phyloP scores from a whole-genome alignment of 2,888 invertebrate species.

The Hecatera dysodea region DNA sequence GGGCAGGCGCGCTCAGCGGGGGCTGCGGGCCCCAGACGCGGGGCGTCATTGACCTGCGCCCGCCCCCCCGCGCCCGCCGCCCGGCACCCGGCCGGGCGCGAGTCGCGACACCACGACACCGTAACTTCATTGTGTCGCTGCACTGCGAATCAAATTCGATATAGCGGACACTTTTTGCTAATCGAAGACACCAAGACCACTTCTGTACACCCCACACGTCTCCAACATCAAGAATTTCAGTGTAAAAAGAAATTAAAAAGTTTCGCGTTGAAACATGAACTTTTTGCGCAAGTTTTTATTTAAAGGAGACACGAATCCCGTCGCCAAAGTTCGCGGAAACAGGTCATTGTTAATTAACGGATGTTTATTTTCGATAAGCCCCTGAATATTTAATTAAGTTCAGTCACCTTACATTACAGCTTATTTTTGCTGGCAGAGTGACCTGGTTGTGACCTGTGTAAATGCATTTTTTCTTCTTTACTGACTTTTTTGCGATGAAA shows the following conservation, averaged over 20 bases:
- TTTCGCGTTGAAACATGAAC: slow-evolving; percentile 10
- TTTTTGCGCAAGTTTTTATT: slow-evolving; percentile 19
- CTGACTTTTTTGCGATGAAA: slow-evolving; percentile 18
- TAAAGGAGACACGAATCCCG: not conserved
- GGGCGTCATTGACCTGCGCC: slow-evolving; percentile 89
- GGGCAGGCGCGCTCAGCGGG: slow-evolving; percentile 67
- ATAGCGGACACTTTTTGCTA: slow-evolving; percentile 65
- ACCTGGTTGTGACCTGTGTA: not conserved
- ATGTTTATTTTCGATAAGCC: slow-evolving; percentile 27
- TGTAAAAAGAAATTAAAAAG: slow-evolving; percentile 1
- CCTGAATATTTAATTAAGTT: slow-evolving; percentile 32
- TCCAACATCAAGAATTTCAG: not conserved
- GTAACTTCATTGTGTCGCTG: slow-evolving; percentile 85
- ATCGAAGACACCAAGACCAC: slow-evolving; percentile 1
- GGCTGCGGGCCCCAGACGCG: slow-evolving; percentile 84
- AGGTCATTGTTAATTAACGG: slow-evolving; percentile 40
- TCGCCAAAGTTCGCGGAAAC: slow-evolving; percentile 27
- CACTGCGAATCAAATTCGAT: slow-evolving; percentile 85
- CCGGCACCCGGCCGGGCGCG: slow-evolving; percentile 72
- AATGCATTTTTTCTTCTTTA: not conserved
- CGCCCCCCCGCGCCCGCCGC: slow-evolving; percentile 69
- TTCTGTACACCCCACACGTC: not conserved
- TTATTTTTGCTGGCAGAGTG: slow-evolving; percentile 16
- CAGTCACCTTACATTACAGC: slow-evolving; percentile 43
- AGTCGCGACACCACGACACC: slow-evolving; percentile 82